Evolutionary conservation across 2,888 invertebrate species (phyloP).

Genomic region (Ceraclea dissimilis): DNA sequence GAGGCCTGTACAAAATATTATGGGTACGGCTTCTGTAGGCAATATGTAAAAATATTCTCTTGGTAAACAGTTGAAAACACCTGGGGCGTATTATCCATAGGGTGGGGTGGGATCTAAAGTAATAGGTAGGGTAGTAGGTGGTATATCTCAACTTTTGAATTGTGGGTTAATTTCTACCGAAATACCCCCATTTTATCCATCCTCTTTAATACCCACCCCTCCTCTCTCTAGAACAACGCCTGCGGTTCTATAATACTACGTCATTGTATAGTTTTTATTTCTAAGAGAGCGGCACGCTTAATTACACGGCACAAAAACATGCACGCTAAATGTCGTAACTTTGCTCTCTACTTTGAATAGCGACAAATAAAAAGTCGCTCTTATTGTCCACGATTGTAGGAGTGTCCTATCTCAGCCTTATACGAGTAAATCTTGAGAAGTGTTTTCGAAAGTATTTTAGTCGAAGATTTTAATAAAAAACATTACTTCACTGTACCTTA

Average conservation of each 20-base stretch:
- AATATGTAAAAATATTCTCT: not conserved
- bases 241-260: not conserved
- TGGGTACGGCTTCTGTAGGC: not conserved
- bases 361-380: no score
- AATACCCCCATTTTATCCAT: not conserved
- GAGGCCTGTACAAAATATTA: not conserved
- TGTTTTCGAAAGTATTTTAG: no score
- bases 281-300: no score
- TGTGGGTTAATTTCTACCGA: conserved; percentile 1
- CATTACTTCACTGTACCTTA: no score
- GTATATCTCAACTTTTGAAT: conserved; percentile 3
- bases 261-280: no score
- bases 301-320: no score
- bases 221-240: not conserved
- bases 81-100: not conserved
- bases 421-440: no score
- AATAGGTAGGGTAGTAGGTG: not conserved
- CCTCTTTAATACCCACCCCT: not conserved
- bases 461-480: no score
- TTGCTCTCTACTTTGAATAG: no score
- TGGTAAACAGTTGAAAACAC: not conserved
- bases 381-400: no score
- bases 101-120: not conserved
- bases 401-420: no score
- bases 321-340: no score